A percentile compares a stretch with the other conserved stretches of the same genome.
phyloP scores from a whole-genome alignment of 2,797 vertebrate species.

The Podarcis lilfordi region DNA sequence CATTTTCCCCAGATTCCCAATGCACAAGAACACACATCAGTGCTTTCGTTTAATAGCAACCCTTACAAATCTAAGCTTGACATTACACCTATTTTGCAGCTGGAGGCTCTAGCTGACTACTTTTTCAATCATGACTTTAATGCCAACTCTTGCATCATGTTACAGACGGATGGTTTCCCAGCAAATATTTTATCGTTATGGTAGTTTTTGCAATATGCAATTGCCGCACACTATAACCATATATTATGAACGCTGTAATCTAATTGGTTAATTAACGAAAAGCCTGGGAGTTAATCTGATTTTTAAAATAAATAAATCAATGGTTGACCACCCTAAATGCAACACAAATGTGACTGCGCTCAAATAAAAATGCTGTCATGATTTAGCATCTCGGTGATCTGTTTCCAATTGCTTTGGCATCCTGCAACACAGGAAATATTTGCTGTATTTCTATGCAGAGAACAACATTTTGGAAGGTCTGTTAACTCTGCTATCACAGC shows the following conservation, averaged over 20 bases:
- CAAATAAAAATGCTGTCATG: background rate
- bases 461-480: background rate
- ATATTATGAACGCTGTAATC: background rate
- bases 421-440: conserved; percentile 14
- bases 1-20: background rate
- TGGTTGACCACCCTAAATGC: background rate
- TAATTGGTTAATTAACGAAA: conserved; percentile 12
- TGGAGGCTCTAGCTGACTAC: background rate
- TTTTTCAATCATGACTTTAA: background rate
- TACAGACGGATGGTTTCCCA: background rate
- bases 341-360: background rate
- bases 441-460: background rate
- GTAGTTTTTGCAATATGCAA: background rate
- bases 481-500: background rate
- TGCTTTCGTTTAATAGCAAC: background rate
- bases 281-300: conserved; percentile 5
- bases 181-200: background rate
- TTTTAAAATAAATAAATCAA: background rate
- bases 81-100: background rate
- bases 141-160: background rate
- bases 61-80: background rate
- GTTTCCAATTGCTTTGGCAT: background rate
- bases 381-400: background rate
- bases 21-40: background rate
- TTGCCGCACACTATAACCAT: background rate